Percentiles rank a stretch among this genome's conserved stretches.
Evolutionary conservation across 2,797 vertebrate species (phyloP).

Genomic region (Graptemys geographica): DNA sequence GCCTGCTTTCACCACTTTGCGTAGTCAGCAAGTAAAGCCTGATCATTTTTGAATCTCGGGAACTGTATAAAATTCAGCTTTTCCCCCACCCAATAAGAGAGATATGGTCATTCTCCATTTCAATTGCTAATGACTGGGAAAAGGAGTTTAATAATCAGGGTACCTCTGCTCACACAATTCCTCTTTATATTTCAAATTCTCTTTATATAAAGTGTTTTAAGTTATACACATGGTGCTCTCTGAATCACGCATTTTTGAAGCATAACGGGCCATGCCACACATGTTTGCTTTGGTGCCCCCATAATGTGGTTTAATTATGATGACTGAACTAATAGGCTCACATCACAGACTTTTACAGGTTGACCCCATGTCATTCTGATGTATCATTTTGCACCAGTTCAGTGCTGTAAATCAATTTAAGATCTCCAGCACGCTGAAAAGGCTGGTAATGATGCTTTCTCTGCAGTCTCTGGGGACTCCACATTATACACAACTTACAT

Average conservation of each 20-base stretch:
- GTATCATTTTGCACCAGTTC: conserved; percentile 98
- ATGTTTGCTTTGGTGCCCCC: conserved; percentile 77
- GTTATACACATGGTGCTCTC: neutral
- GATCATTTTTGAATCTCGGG: neutral
- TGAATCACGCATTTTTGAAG: conserved; percentile 66
- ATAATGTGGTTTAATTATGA: conserved; percentile 85
- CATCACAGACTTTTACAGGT: conserved; percentile 89
- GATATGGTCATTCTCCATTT: conserved; percentile 4
- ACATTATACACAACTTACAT: conserved; percentile 99
- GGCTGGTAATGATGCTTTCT: conserved; percentile 99
- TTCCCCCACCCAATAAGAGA: rapidly evolving
- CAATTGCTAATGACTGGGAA: neutral
- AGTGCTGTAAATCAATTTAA: conserved; percentile 99
- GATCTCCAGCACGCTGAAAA: conserved; percentile 93
- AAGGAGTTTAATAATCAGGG: neutral
- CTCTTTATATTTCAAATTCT: conserved; percentile 20
- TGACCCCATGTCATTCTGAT: conserved; percentile 90
- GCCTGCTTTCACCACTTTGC: neutral
- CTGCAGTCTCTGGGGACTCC: conserved; percentile 88
- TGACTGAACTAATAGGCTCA: conserved; percentile 86
- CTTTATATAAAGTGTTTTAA: neutral
- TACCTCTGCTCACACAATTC: conserved; percentile 28
- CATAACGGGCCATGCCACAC: conserved; percentile 72
- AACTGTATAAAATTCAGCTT: neutral
- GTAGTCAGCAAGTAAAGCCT: neutral